A percentile compares a stretch with the other conserved stretches of the same genome.
These are phyloP conservation scores for Saxidomus purpurata DNA, from an alignment of 1,140 invertebrate genomes.

Conservation along the genomic window DNA sequence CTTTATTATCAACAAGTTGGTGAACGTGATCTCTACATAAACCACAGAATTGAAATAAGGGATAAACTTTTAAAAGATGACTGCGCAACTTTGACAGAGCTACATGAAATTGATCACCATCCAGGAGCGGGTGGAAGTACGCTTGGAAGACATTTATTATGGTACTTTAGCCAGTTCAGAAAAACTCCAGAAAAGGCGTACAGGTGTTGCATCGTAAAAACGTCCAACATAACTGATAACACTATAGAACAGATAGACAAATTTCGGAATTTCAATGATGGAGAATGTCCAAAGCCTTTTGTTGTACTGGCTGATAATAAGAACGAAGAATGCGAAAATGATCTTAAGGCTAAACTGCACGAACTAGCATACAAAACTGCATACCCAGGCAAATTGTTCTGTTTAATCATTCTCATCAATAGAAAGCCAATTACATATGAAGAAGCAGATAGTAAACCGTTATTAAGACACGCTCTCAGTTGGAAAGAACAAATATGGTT, in stretches of 20 bases:
- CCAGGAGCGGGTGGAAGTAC: constrained; percentile 55
- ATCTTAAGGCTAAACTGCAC: neutral
- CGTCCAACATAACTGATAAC: neutral
- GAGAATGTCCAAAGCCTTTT: neutral
- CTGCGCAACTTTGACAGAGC: neutral
- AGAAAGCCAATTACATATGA: neutral
- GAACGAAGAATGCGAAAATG: neutral
- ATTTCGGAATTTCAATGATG: constrained; percentile 34
- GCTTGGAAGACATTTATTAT: constrained; percentile 44
- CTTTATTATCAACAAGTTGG: constrained; percentile 30
- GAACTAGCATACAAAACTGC: constrained; percentile 28
- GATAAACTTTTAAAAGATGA: neutral
- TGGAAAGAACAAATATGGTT: constrained; percentile 31
- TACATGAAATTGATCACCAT: constrained; percentile 43
- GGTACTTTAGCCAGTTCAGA: constrained; percentile 51
- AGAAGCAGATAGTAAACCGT: neutral
- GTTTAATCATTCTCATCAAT: constrained; percentile 28
- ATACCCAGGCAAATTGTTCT: constrained; percentile 35
- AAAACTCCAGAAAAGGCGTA: neutral
- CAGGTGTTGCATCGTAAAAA: constrained; percentile 35
- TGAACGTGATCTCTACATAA: neutral
- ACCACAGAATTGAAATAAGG: neutral
- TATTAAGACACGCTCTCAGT: neutral
- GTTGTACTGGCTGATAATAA: constrained; percentile 42
- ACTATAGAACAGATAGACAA: constrained; percentile 33